phyloP scores from a whole-genome alignment of 2,888 invertebrate species.

The Lymantria dispar region DNA sequence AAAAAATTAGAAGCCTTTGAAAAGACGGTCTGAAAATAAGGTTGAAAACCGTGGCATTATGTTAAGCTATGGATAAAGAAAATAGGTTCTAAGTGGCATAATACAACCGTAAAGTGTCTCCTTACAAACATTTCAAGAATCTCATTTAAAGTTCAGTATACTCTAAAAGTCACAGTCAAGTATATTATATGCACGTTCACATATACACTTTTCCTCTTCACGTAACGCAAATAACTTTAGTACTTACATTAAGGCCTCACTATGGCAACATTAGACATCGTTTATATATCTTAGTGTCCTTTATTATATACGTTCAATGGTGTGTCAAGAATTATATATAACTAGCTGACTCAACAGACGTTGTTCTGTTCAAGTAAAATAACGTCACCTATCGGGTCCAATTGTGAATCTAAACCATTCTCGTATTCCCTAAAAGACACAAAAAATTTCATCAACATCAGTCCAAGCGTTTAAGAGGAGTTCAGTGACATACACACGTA shows the following conservation, averaged over 20 bases:
- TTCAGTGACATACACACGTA: too few species aligned
- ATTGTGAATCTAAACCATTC: too few species aligned
- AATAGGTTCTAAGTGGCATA: constrained; percentile 37
- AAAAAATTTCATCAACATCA: too few species aligned
- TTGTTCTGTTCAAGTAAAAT: too few species aligned
- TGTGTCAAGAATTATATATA: too few species aligned
- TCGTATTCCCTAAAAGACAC: too few species aligned
- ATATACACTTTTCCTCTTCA: constrained; percentile 40
- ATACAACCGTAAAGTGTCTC: constrained; percentile 49
- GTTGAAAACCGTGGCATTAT: constrained; percentile 16
- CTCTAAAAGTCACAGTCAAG: constrained; percentile 50
- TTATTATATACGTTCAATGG: constrained; percentile 3
- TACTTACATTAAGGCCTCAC: constrained; percentile 39
- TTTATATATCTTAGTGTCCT: constrained; percentile 17
- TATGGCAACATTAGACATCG: constrained; percentile 32
- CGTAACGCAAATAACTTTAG: constrained; percentile 44
- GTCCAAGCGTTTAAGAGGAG: too few species aligned
- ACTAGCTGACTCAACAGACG: too few species aligned
- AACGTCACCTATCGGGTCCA: too few species aligned
- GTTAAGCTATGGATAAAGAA: constrained; percentile 14
- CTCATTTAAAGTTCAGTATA: constrained; percentile 63
- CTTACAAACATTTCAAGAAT: constrained; percentile 60
- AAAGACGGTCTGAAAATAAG: constrained; percentile 7
- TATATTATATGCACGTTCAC: constrained; percentile 47
- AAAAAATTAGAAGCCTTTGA: background rate